These are phyloP conservation scores for Podarcis lilfordi DNA, from an alignment of 2,797 vertebrate genomes.

Conservation along the genomic window DNA sequence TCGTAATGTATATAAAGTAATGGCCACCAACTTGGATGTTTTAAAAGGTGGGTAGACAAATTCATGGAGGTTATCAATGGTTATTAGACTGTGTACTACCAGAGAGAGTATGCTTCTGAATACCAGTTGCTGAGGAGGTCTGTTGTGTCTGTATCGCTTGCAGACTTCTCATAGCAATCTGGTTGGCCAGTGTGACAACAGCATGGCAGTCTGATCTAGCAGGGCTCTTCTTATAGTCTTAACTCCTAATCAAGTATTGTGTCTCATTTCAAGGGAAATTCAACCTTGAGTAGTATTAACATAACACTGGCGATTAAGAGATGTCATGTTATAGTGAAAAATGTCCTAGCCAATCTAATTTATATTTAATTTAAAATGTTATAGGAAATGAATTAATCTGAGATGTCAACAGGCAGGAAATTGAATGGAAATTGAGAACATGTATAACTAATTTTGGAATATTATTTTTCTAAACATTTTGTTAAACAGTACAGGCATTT, in stretches of 20 bases:
- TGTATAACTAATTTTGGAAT: slow-evolving; percentile 7
- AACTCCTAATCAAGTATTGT: not conserved
- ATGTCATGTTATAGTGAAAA: slow-evolving; percentile 17
- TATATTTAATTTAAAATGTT: slow-evolving; percentile 30
- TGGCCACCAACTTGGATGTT: too few species aligned
- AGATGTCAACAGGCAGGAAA: not conserved
- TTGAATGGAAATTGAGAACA: slow-evolving; percentile 15
- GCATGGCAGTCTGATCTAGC: too few species aligned
- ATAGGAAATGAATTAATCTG: slow-evolving; percentile 22
- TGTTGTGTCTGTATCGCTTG: too few species aligned
- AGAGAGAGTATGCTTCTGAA: too few species aligned
- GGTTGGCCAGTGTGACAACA: too few species aligned
- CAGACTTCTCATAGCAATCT: too few species aligned
- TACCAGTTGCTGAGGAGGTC: too few species aligned
- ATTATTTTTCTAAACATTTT: slow-evolving; percentile 12
- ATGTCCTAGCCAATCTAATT: slow-evolving; percentile 14
- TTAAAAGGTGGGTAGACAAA: too few species aligned
- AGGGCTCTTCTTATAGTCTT: too few species aligned
- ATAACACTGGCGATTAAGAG: slow-evolving; percentile 3
- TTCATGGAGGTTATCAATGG: too few species aligned
- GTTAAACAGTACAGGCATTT: not conserved
- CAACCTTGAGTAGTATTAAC: not conserved
- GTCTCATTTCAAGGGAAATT: not conserved
- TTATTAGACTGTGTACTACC: too few species aligned
- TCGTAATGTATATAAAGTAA: too few species aligned